These are phyloP conservation scores for Antennarius maculatus DNA, from an alignment of 2,797 vertebrate genomes.

Conservation along the genomic window DNA sequence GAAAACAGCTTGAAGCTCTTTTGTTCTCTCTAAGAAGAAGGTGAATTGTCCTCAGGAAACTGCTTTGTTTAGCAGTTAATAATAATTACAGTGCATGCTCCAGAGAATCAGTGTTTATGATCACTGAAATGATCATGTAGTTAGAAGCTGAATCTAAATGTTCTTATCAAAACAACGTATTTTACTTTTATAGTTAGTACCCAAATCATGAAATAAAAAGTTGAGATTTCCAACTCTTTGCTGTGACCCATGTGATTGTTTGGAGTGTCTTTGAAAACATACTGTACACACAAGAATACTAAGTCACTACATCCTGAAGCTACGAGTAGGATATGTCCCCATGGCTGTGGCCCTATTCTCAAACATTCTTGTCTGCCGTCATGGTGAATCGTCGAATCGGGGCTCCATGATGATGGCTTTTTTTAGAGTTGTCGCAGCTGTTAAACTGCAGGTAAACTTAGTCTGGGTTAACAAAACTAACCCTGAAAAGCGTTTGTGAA, in stretches of 20 bases:
- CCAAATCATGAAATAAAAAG: slow-evolving; percentile 13
- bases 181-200: slow-evolving; percentile 22
- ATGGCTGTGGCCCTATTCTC: slow-evolving; percentile 37
- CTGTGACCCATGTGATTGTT: slow-evolving; percentile 42
- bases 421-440: too few relatives aligned
- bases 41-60: slow-evolving; percentile 45
- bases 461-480: too few relatives aligned
- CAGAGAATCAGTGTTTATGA: slow-evolving; percentile 23
- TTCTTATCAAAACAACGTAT: slow-evolving; percentile 9
- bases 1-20: slow-evolving; percentile 63
- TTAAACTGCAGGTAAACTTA: too few relatives aligned
- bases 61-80: slow-evolving; percentile 51
- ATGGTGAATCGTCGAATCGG: too few relatives aligned
- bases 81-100: slow-evolving; percentile 31
- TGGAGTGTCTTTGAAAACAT: slow-evolving; percentile 40
- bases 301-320: slow-evolving; percentile 42
- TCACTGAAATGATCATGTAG: slow-evolving; percentile 45
- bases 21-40: slow-evolving; percentile 36
- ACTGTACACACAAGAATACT: slow-evolving; percentile 31
- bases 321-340: slow-evolving; percentile 56
- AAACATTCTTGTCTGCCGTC: slow-evolving; percentile 9
- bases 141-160: slow-evolving; percentile 24
- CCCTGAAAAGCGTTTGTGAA: too few relatives aligned
- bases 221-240: slow-evolving; percentile 26
- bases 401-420: too few relatives aligned